Evolutionary conservation across 2,113 vertebrate species (phyloP), one percentile per base, ranked within the genome.

Genomic region (Engystomops pustulosus): DNA sequence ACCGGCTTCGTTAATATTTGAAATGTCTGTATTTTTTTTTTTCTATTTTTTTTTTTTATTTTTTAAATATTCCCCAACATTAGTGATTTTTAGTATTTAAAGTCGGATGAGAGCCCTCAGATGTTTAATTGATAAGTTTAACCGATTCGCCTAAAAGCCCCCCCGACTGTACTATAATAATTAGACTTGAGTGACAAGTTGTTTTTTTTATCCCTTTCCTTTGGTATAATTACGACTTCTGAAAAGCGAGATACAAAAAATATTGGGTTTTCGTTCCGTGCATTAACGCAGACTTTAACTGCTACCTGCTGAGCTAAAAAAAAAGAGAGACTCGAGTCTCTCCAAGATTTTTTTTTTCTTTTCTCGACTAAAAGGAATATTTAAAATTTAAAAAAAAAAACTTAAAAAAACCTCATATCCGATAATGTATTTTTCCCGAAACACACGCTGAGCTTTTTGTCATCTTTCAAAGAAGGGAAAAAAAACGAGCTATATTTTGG

Each of bases 51-150:
- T 87, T 83, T 2, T 25, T 15, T 5, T 67, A 81, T 47, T 69
- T 88, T 87, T 83, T 2, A n/a, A 41, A 41, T 25, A 7, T 4
- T 67, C 81, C 30, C 30, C 4, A 4, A 30, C 12, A 38, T 45
- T 47, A 79, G 25, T 18, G 23, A 30, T 47, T 79, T 45, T 79
- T 45, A 47, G 25, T 45, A 47, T 79, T 32, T 79, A 67, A 79
- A 32, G 36, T 18, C 62, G 83, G 76, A 80, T 58, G 69, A 81
- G 84, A n/a, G 32, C 7, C 60, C 41, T 81, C 45, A 81, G 65
- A 81, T 81, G 79, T 81, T 81, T 81, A 87, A 67, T 77, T 88
- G 90, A 92, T 92, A 90, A 91, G 91, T 91, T 86, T 79, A 65
- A 38, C 77, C 25, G 58, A n/a, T n/a, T 65, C 12, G 41, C 53